Evolutionary conservation across 2,888 invertebrate species (phyloP).

Genomic region (Xanthostigma xanthostigma): DNA sequence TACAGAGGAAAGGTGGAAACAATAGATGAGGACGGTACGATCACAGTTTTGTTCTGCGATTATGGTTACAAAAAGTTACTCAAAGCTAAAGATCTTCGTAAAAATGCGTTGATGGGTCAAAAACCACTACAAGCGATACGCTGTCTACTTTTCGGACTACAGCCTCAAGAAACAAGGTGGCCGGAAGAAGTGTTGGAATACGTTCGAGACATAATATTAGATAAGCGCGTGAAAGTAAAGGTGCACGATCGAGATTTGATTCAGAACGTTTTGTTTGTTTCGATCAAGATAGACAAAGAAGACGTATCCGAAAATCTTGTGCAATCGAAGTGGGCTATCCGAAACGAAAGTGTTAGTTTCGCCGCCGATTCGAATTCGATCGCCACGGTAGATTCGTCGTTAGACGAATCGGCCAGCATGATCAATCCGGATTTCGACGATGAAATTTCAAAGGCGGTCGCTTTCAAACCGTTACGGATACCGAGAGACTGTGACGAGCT

Average conservation of each 20-base stretch:
- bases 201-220: slow-evolving; percentile 42
- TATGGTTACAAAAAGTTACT: slow-evolving; percentile 67
- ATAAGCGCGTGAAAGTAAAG: slow-evolving; percentile 36
- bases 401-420: too few species aligned
- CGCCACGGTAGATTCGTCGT: too few species aligned
- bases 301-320: neutral
- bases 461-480: slow-evolving; percentile 12
- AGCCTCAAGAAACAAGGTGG: slow-evolving; percentile 35
- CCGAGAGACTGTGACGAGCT: slow-evolving; percentile 23
- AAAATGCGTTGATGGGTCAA: slow-evolving; percentile 43
- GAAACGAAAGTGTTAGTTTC: neutral
- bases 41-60: slow-evolving; percentile 58
- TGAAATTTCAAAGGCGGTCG: too few species aligned
- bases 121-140: slow-evolving; percentile 51
- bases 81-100: slow-evolving; percentile 37
- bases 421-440: neutral
- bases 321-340: neutral
- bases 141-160: slow-evolving; percentile 39
- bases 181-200: slow-evolving; percentile 38
- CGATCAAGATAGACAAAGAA: neutral
- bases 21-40: slow-evolving; percentile 26
- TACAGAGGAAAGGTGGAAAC: slow-evolving; percentile 51
- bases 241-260: slow-evolving; percentile 21
- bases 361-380: too few species aligned
- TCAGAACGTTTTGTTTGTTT: slow-evolving; percentile 9